Evolutionary conservation across 2,113 vertebrate species (phyloP).

Genomic region (Alces alces): DNA sequence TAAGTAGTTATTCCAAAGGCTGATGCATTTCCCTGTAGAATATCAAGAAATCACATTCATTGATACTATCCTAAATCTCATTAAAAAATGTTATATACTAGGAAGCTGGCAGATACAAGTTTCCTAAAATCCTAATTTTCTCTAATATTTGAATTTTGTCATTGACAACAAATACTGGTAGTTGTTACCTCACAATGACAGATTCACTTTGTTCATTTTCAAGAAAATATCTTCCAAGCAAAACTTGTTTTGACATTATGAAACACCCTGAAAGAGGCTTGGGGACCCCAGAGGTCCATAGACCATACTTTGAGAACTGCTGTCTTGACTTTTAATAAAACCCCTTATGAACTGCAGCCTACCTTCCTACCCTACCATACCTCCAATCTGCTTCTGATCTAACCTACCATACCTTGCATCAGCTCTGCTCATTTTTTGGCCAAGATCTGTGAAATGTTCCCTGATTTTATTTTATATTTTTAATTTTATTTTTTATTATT

Average conservation of each 20-base stretch:
- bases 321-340: background rate
- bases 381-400: background rate
- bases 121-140: conserved; percentile 3
- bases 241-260: background rate
- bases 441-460: background rate
- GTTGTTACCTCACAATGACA: background rate
- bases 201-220: background rate
- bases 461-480: background rate
- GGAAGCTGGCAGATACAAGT: background rate
- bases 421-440: background rate
- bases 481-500: background rate
- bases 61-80: background rate
- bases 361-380: background rate
- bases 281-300: background rate
- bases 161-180: background rate
- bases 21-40: background rate
- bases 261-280: background rate
- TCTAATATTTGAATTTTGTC: background rate
- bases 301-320: background rate
- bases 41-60: background rate
- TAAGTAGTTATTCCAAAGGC: background rate
- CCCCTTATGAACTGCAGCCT: background rate
- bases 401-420: background rate
- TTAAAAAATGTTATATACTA: background rate
- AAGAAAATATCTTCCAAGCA: background rate